Conservation (phyloP, 2,113 vertebrate species). For the Paradoxurus hermaphroditus region DNA sequence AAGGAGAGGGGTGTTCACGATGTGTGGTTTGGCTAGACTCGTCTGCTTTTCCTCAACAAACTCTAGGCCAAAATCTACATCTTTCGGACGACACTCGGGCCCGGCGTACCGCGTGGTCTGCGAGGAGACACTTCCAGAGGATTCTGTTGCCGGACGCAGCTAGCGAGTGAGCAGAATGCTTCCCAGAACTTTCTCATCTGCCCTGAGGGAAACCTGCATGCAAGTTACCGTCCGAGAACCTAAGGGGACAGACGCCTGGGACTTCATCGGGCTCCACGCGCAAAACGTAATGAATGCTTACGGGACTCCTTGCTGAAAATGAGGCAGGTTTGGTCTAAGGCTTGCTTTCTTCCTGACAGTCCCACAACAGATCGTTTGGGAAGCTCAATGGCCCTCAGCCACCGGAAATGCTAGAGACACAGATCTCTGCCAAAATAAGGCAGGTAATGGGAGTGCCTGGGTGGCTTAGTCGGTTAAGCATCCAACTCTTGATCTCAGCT, state of each 20-base stretch:
- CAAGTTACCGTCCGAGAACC: neutral
- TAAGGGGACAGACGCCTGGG: no score
- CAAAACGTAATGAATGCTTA: neutral
- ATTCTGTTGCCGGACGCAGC: neutral
- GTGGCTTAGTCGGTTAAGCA: no score
- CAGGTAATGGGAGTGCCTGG: neutral
- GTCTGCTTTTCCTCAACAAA: neutral
- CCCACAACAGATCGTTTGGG: fast-evolving
- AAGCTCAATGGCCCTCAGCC: neutral
- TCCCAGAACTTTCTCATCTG: neutral
- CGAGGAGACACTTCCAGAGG: neutral
- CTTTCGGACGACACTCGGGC: neutral
- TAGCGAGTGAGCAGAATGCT: neutral
- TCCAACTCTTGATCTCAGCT: no score
- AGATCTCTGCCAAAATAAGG: neutral
- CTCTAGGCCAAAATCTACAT: neutral
- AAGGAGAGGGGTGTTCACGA: neutral
- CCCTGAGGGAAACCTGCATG: neutral
- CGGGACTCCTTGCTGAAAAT: neutral
- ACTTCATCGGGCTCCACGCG: neutral
- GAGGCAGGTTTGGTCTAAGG: neutral
- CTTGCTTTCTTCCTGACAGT: neutral
- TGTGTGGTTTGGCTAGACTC: neutral
- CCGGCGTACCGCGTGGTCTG: neutral
- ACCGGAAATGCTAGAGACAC: neutral